Evolutionary conservation across 2,113 vertebrate species (phyloP).

Genomic region (Tragelaphus buxtoni): DNA sequence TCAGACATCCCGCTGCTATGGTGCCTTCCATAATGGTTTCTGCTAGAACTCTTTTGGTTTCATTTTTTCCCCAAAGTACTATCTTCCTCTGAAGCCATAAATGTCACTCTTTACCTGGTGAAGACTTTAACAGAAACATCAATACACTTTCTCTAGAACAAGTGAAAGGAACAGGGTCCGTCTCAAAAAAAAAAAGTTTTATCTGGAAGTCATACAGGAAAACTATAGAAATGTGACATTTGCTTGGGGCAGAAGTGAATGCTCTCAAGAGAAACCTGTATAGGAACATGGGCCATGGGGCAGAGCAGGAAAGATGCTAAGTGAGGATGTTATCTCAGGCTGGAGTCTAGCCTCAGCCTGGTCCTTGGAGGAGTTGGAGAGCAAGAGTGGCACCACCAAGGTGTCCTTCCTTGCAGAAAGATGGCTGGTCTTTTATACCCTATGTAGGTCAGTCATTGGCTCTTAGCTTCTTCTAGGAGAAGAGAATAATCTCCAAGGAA

Average conservation of each 20-base stretch:
- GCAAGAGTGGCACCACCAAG: neutral
- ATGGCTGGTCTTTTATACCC: neutral
- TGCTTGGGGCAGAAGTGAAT: neutral
- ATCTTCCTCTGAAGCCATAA: neutral
- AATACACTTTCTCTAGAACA: neutral
- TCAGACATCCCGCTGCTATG: neutral
- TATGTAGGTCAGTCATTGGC: neutral
- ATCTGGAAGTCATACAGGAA: neutral
- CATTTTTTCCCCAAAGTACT: neutral
- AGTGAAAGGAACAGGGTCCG: neutral
- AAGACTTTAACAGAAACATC: neutral
- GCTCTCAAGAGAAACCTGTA: neutral
- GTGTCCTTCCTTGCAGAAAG: neutral
- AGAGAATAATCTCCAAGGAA: neutral
- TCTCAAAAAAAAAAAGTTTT: neutral
- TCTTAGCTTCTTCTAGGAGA: neutral
- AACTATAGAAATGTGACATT: neutral
- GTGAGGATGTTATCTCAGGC: neutral
- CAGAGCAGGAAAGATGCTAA: neutral
- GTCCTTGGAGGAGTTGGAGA: neutral
- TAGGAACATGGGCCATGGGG: neutral
- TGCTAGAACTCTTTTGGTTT: neutral
- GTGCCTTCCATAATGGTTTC: neutral
- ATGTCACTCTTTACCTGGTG: neutral
- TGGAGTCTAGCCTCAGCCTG: neutral